These are phyloP conservation scores for Vimba vimba DNA, from an alignment of 2,113 vertebrate species.

Conservation along the genomic window DNA sequence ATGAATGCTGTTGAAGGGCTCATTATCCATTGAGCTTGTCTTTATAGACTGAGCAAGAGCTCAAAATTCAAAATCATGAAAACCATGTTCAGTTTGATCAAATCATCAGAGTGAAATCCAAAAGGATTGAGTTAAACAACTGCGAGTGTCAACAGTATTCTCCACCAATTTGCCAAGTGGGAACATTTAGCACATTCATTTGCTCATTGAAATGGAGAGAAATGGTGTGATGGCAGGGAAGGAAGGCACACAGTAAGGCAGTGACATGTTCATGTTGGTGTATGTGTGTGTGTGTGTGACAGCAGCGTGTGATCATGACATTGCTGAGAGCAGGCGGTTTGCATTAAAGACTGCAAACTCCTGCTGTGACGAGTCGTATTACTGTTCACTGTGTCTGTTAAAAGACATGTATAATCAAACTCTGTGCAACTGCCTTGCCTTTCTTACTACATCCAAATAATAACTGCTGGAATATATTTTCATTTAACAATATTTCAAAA, in stretches of 20 bases:
- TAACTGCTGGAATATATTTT: background rate
- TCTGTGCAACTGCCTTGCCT: background rate
- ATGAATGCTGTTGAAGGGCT: conserved; percentile 23
- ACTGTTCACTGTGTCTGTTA: background rate
- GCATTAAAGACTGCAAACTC: conserved; percentile 43
- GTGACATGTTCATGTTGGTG: background rate
- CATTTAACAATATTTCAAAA: background rate
- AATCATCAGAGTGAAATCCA: conserved; percentile 6
- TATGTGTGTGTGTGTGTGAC: conserved; percentile 35
- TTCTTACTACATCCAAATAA: background rate
- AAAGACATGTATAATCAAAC: conserved; percentile 2
- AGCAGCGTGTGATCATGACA: conserved; percentile 43
- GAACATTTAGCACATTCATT: conserved; percentile 50
- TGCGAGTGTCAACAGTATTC: conserved; percentile 5
- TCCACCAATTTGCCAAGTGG: conserved; percentile 46
- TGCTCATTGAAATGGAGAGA: conserved; percentile 30
- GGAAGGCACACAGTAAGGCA: background rate
- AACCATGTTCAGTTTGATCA: background rate
- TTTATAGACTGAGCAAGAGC: background rate
- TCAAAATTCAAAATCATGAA: background rate
- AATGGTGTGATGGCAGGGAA: conserved; percentile 24
- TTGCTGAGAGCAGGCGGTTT: conserved; percentile 42
- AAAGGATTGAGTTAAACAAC: conserved; percentile 6
- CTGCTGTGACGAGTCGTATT: conserved; percentile 37
- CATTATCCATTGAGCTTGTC: conserved; percentile 14